phyloP scores from a whole-genome alignment of 2,888 invertebrate species.

The Cynaeus angustus region DNA sequence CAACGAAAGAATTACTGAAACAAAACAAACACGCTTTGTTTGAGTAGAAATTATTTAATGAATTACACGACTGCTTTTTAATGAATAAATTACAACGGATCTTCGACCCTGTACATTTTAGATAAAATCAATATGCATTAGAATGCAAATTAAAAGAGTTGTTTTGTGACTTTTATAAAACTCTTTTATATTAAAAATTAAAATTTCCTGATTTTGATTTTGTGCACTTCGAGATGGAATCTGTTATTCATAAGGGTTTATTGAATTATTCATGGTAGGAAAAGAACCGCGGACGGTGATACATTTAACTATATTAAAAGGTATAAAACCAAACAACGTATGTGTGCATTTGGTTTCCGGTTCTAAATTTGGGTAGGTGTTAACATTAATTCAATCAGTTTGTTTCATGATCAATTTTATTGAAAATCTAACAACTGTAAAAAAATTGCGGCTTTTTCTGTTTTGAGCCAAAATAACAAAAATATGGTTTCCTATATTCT shows the following conservation, averaged over 20 bases:
- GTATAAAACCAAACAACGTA: too few relatives aligned
- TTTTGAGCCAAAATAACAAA: too few relatives aligned
- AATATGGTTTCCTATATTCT: too few relatives aligned
- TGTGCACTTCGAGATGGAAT: constrained; percentile 3
- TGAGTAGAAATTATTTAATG: not conserved
- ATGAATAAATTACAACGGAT: constrained; percentile 32
- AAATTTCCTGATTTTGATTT: constrained; percentile 7
- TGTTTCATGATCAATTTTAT: too few relatives aligned
- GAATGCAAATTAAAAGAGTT: constrained; percentile 32
- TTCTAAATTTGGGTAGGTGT: too few relatives aligned
- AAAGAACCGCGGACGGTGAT: not conserved
- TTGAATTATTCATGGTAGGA: constrained; percentile 15
- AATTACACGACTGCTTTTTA: constrained; percentile 15
- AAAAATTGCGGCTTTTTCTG: too few relatives aligned
- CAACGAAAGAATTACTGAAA: constrained; percentile 78
- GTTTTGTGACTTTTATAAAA: constrained; percentile 14
- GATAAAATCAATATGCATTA: constrained; percentile 24
- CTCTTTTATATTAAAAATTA: constrained; percentile 14
- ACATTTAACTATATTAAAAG: too few relatives aligned
- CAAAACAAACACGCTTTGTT: constrained; percentile 41
- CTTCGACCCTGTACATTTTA: constrained; percentile 11
- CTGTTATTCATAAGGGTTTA: constrained; percentile 11
- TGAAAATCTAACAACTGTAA: too few relatives aligned
- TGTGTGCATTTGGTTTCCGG: too few relatives aligned
- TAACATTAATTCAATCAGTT: too few relatives aligned